These are phyloP conservation scores for Gymnocypris eckloni DNA, from an alignment of 2,797 vertebrate species.

Conservation along the genomic window DNA sequence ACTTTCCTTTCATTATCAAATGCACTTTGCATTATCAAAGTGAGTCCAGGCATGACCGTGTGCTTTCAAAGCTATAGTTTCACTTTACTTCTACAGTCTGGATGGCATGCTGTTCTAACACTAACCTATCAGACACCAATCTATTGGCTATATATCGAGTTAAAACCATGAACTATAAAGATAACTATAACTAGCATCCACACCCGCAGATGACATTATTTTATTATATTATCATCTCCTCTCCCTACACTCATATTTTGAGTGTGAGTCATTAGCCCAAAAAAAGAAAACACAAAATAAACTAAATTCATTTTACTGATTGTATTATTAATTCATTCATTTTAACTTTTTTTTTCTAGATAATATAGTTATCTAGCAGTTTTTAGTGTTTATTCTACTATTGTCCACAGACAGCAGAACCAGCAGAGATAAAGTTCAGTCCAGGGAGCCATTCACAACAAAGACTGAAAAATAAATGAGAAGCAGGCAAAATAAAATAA, in stretches of 20 bases:
- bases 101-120: neutral
- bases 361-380: neutral
- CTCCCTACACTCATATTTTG: neutral
- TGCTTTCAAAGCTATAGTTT: neutral
- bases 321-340: neutral
- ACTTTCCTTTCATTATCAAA: neutral
- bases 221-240: neutral
- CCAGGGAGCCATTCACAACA: neutral
- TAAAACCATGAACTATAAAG: neutral
- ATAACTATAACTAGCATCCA: neutral
- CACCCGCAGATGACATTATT: neutral
- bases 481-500: neutral
- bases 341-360: neutral
- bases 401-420: neutral
- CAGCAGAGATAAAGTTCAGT: neutral
- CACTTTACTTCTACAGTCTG: neutral
- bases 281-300: neutral
- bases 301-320: neutral
- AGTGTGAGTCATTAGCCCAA: neutral
- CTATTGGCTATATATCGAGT: neutral
- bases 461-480: neutral
- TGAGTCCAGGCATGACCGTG: neutral
- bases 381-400: neutral
- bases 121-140: neutral
- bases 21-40: neutral